Percentiles rank a stretch among this genome's conserved stretches.
Evolutionary conservation across 2,888 invertebrate species (phyloP).

Genomic region (Pristionchus maxplancki): DNA sequence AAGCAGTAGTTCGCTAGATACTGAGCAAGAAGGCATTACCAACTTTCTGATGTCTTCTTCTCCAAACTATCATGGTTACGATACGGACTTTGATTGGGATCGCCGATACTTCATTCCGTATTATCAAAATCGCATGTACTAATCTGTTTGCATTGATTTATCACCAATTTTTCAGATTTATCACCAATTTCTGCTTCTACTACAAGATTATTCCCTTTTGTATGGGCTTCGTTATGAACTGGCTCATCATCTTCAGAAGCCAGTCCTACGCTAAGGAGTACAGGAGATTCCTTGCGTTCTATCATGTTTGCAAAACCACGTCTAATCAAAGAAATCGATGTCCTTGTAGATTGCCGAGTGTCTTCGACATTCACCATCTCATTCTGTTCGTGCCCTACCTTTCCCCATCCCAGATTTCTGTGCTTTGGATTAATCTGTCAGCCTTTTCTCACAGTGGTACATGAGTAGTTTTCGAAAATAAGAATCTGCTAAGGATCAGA

Average conservation of each 20-base stretch:
- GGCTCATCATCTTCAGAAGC: not conserved
- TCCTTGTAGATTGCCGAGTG: not conserved
- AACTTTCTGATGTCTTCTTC: not conserved
- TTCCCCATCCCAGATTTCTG: not conserved
- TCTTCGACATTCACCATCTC: slow-evolving; percentile 5
- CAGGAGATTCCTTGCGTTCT: not conserved
- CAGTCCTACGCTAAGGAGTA: not conserved
- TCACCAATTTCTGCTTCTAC: not conserved
- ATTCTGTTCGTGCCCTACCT: slow-evolving; percentile 12
- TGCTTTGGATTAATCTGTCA: slow-evolving; percentile 4
- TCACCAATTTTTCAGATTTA: not conserved
- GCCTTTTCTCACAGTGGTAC: not conserved
- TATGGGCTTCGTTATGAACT: not conserved
- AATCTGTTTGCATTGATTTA: not conserved
- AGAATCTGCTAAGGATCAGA: not conserved
- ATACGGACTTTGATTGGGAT: too few relatives aligned
- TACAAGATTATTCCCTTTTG: not conserved
- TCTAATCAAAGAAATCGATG: too few relatives aligned
- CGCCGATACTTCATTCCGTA: not conserved
- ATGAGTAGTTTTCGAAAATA: not conserved
- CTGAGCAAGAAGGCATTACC: too few relatives aligned
- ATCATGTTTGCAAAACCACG: too few relatives aligned
- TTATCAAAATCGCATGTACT: too few relatives aligned
- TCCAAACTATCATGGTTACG: too few relatives aligned
- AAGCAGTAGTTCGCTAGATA: too few relatives aligned